phyloP scores from a whole-genome alignment of 1,140 invertebrate species.

The Caerostris extrusa region DNA sequence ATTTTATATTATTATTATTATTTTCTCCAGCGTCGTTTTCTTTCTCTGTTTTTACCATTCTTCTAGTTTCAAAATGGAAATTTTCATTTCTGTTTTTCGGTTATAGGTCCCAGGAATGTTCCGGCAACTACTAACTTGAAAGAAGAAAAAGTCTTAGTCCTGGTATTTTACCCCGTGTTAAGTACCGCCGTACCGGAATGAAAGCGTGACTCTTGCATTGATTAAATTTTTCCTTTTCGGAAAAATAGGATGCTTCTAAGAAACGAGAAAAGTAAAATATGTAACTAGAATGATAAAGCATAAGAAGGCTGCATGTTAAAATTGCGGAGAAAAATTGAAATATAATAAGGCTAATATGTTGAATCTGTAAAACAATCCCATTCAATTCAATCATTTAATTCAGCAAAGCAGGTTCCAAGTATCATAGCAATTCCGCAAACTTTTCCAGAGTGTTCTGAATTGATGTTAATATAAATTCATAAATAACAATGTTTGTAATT shows the following conservation, averaged over 20 bases:
- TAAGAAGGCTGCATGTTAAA: background rate
- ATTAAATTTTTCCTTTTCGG: background rate
- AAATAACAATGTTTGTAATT: too few species aligned
- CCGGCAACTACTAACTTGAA: background rate
- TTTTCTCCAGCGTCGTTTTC: background rate
- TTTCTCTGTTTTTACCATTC: background rate
- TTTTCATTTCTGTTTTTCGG: conserved; percentile 21
- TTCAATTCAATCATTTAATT: too few species aligned
- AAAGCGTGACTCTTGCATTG: background rate
- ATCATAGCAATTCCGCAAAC: too few species aligned
- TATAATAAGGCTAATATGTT: too few species aligned
- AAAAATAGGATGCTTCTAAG: background rate
- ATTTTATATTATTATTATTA: background rate
- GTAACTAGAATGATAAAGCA: too few species aligned
- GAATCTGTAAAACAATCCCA: too few species aligned
- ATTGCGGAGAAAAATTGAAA: too few species aligned
- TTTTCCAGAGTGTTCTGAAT: too few species aligned
- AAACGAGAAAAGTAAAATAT: background rate
- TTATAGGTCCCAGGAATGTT: background rate
- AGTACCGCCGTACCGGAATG: background rate
- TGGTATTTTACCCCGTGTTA: background rate
- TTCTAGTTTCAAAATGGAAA: conserved; percentile 31
- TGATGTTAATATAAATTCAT: too few species aligned
- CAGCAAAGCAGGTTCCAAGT: too few species aligned
- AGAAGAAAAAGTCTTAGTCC: background rate